phyloP scores from a whole-genome alignment of 2,113 vertebrate genomes.

The Lagopus muta region DNA sequence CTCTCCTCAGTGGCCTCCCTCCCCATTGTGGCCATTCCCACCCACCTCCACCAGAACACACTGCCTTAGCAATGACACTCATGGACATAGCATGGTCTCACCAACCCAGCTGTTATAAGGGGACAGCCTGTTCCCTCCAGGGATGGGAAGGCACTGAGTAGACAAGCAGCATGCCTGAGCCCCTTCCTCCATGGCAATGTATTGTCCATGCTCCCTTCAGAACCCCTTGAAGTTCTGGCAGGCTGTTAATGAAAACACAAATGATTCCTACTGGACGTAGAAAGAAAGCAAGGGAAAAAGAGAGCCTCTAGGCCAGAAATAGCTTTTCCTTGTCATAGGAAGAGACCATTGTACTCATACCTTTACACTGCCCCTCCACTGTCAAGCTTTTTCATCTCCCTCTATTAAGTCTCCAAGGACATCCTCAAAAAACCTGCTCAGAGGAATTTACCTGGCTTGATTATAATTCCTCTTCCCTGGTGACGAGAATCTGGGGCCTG shows the following conservation, averaged over 20 bases:
- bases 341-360: fast-evolving
- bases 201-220: not conserved
- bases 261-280: not conserved
- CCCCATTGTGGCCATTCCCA: conserved; percentile 5
- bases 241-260: not conserved
- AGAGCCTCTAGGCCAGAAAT: not conserved
- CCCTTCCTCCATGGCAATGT: not conserved
- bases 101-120: not conserved
- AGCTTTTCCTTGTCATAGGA: not conserved
- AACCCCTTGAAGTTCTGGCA: not conserved
- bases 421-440: not conserved
- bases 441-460: not conserved
- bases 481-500: not conserved
- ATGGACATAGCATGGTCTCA: not conserved
- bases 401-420: not conserved
- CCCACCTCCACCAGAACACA: conserved; percentile 20
- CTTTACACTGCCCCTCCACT: not conserved
- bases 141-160: not conserved
- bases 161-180: not conserved
- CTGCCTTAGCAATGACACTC: not conserved
- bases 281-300: not conserved
- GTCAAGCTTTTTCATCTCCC: not conserved
- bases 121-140: not conserved
- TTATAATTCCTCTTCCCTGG: not conserved
- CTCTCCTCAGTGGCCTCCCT: conserved; percentile 27